Conservation (phyloP, 2,888 invertebrate species). For the Empis livida region DNA sequence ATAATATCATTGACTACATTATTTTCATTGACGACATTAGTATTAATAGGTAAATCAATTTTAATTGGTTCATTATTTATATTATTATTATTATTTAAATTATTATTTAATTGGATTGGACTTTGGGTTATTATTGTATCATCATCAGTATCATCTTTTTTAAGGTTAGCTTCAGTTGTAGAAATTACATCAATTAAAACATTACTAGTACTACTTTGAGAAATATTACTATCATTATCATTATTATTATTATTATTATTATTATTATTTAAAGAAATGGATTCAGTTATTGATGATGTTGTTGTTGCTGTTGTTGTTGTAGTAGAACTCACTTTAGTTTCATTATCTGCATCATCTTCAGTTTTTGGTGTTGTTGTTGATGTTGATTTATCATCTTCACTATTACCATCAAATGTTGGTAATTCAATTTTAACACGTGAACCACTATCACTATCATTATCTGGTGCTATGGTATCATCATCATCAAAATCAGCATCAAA, state of each 20-base stretch:
- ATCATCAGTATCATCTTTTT: neutral
- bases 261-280: constrained; percentile 4
- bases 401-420: constrained; percentile 54
- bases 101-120: neutral
- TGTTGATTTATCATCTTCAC: constrained; percentile 36
- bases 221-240: neutral
- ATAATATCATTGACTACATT: neutral
- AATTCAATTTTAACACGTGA: constrained; percentile 48
- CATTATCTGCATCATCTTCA: constrained; percentile 13
- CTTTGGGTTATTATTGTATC: neutral
- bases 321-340: constrained; percentile 11
- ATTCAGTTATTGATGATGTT: constrained; percentile 11
- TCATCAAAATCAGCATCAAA: constrained; percentile 41
- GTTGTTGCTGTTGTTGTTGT: constrained; percentile 3
- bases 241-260: constrained; percentile 7
- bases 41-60: neutral
- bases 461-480: constrained; percentile 33
- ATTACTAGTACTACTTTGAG: constrained; percentile 7
- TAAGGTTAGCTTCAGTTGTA: neutral
- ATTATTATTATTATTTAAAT: no score
- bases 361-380: constrained; percentile 15
- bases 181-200: constrained; percentile 18
- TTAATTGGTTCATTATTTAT: no score
- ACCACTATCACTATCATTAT: constrained; percentile 23
- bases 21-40: neutral